Evolutionary conservation across 1,140 invertebrate species (phyloP), one percentile per base, ranked within the genome.

Genomic region (Mya arenaria): DNA sequence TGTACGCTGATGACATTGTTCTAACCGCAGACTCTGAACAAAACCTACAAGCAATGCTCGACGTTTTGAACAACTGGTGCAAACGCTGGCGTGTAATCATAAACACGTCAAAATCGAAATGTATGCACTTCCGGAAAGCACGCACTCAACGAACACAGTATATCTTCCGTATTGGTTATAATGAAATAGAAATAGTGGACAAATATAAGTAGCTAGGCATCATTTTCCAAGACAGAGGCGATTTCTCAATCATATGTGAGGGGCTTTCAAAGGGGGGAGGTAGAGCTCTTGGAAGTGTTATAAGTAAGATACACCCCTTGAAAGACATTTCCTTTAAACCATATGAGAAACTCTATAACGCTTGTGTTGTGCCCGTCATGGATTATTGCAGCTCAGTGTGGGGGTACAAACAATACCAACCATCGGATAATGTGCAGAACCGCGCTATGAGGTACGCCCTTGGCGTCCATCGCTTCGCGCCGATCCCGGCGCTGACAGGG

Each of bases 1-100:
- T 85, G 0, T 86, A 85, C 44, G 83, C 79, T 1, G 80, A 86
- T 56, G 79, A 83, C 48, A 77, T 86, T n/a, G 74, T 71, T 55
- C 15, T 79, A 5, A 30, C 74, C 8, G 60, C 78, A 0, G 36
- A 58, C 19, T 39, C n/a, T 28, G 55, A 74, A 48, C 41, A 32
- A 17, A 44, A 66, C 15, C 36, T 65, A 19, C 75, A 79, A 58
- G 4, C 17, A 23, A 58, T 80, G 77, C 19, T 80, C 32, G 25
- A 62, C 55, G 30, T 4, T 17, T 17, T 79, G 4, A 44, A 79
- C 32, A 19, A 48, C 4, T 77, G 60, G 58, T 63, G 73, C 37
- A 63, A 63, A 65, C 58, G 60, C 30, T 79, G 75, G 63, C 15
- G 44, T 25, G 74, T 78, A 2, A 30, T 78, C 1, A 78, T 81